Evolutionary conservation across 1,140 invertebrate species (phyloP), one percentile per base, ranked within the genome.

Genomic region (Polyergus mexicanus): DNA sequence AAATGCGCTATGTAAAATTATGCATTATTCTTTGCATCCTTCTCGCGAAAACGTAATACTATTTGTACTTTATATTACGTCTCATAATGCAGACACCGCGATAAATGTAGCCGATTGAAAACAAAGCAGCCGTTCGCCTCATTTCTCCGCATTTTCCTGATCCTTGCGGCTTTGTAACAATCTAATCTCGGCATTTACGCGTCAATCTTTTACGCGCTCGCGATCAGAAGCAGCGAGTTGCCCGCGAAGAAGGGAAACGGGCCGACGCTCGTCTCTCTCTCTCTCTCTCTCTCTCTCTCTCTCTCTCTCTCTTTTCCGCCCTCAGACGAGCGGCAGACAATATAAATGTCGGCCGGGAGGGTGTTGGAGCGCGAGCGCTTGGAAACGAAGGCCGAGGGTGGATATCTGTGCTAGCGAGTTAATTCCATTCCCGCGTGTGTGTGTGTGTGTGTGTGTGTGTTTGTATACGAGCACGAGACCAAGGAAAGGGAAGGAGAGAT

Each of bases 331-430:
- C 87, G 38, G 84, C 87, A 91, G 92, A 93, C 92, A 92, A 93
- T 93, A 93, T 92, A 92, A 94, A 93, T 91, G 92, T 91, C 84
- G 87, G 44, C 68, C 62, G 60, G 85, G 75, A 74, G 89, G 66
- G 86, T 86, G 68, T 66, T 54, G 66, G 38, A 28, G 62, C 35
- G 62, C 35, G 28, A 35, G 54, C 65, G 80, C 78, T 72, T 60
- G 83, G 87, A 85, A 88, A 72, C 74, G 90, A 84, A 85, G 85
- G 83, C 85, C 91, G 78, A 77, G 88, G 90, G 90, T 93, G 92
- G 93, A 94, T 95, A 94, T 94, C 93, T 94, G 91, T 65, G 62
- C 89, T 91, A 91, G 92, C 92, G 92, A 95, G 94, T 94, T 94
- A 95, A 94, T 95, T 94, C 93, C 92, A 92, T 92, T 93, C 93